A percentile compares a stretch with the other conserved stretches of the same genome.
phyloP scores from a whole-genome alignment of 30 jellyfish, hydroid and myxozoan genomes.

The Aurelia aurita region DNA sequence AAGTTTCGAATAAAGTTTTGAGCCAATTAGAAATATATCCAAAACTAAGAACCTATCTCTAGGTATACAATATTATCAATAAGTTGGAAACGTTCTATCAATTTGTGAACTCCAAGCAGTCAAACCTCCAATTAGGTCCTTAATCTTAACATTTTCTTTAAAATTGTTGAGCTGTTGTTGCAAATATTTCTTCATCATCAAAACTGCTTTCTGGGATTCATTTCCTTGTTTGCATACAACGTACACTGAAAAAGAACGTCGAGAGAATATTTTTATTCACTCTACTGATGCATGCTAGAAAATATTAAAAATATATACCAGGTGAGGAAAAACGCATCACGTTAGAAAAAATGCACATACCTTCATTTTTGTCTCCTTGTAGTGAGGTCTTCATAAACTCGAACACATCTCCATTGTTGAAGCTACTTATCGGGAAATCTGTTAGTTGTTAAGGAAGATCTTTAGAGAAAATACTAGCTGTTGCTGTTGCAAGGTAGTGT shows the following conservation, averaged over 20 bases:
- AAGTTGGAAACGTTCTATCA: constrained; percentile 77
- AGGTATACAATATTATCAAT: constrained; percentile 9
- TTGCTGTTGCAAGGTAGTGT: too few species aligned
- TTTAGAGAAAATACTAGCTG: too few species aligned
- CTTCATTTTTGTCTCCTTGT: background rate
- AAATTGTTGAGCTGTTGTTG: background rate
- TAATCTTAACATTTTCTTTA: background rate
- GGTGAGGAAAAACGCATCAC: too few species aligned
- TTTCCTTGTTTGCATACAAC: constrained; percentile 91
- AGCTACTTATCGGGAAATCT: constrained; percentile 34
- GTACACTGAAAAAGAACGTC: constrained; percentile 54
- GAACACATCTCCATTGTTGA: constrained; percentile 1
- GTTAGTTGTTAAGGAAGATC: too few species aligned
- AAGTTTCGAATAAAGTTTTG: too few species aligned
- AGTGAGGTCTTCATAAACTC: background rate
- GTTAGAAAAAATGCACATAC: too few species aligned
- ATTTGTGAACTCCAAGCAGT: constrained; percentile 74
- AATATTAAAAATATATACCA: too few species aligned
- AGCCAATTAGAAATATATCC: too few species aligned
- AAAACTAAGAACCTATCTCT: too few species aligned
- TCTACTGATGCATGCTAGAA: too few species aligned
- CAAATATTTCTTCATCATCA: constrained; percentile 21
- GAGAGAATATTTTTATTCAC: too few species aligned
- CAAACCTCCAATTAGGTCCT: constrained; percentile 89
- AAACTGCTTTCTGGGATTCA: constrained; percentile 89